Evolutionary conservation across 37 sponge, comb jelly and placozoan genomes (phyloP), one percentile per base, ranked within the genome.

Genomic region (Eunapius fragilis): DNA sequence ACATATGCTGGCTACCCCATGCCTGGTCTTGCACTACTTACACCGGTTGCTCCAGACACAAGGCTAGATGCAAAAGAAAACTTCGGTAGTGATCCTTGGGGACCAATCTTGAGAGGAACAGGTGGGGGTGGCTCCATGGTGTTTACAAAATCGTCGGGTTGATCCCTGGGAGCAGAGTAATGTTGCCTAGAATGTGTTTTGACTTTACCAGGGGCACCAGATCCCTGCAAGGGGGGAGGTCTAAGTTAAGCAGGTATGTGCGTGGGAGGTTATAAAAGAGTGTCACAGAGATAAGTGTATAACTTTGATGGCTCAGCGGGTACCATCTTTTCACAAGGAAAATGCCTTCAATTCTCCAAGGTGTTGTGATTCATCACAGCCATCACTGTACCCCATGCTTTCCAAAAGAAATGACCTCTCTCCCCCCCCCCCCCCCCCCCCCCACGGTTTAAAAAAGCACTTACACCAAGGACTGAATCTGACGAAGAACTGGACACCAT

Each of bases 61-160:
- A 58, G 58, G 22, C 58, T 58, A 19, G 58, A 17, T 58, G 22
- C 58, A 58, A 58, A 58, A 14, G 47, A 47, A 37, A 85, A 68
- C 24, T 26, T n/a, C 10, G 80, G 71, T 24, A 86, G 67, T 13
- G 50, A 47, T 12, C 80, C 70, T 2, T 41, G 70, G 0, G 27
- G 37, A 25, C 85, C 85, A 27, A 76, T 68, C 4, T 31, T 32
- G 14, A 86, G 87, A 2, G 74, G 74, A 31, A 86, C 74, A 0
- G 80, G 22, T 72, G 87, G 87, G 36, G 87, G 87, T n/a, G 31
- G 87, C 14, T 50, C 80, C 71, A 86, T 32, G 24, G 87, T 80
- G 71, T 86, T 86, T 0, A 80, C 25, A 37, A 26, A 68, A 5
- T 75, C 76, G 35, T 75, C 58, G 25, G 69, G 3, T 17, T 68